Conservation (phyloP, 2,888 invertebrate species). For the Ochropleura leucogaster region DNA sequence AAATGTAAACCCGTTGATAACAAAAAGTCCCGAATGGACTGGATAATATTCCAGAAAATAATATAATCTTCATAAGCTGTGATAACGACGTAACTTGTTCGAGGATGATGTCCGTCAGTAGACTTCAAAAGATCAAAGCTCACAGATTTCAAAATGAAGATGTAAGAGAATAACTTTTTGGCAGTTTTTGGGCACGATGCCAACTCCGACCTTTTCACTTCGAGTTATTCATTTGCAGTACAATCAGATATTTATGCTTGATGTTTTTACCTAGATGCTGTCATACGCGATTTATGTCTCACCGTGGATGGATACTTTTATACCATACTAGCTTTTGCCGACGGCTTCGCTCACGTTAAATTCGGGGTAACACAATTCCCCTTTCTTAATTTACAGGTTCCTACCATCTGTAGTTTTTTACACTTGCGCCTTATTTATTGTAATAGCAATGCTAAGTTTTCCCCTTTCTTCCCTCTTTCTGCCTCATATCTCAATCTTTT, state of each 20-base stretch:
- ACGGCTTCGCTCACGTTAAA: no score
- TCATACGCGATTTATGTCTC: neutral
- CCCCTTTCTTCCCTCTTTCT: no score
- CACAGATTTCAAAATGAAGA: neutral
- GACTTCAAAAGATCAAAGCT: neutral
- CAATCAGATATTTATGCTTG: neutral
- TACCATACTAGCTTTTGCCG: neutral
- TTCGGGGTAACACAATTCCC: no score
- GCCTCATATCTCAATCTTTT: no score
- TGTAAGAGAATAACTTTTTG: neutral
- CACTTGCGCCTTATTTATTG: no score
- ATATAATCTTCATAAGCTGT: neutral
- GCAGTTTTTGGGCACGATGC: neutral
- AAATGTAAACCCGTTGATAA: neutral
- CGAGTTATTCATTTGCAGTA: constrained; percentile 9
- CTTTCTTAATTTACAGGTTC: no score
- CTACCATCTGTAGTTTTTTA: no score
- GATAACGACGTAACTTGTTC: neutral
- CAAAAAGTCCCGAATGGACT: neutral
- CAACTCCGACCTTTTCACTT: constrained; percentile 1
- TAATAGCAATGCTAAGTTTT: no score
- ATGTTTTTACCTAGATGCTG: neutral
- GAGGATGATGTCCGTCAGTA: neutral
- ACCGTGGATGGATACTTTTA: neutral
- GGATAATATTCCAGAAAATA: neutral